Evolutionary conservation across 2,888 invertebrate genomes (phyloP), one percentile per base, ranked within the genome.

Genomic region (Rotaria magnacalcarata): DNA sequence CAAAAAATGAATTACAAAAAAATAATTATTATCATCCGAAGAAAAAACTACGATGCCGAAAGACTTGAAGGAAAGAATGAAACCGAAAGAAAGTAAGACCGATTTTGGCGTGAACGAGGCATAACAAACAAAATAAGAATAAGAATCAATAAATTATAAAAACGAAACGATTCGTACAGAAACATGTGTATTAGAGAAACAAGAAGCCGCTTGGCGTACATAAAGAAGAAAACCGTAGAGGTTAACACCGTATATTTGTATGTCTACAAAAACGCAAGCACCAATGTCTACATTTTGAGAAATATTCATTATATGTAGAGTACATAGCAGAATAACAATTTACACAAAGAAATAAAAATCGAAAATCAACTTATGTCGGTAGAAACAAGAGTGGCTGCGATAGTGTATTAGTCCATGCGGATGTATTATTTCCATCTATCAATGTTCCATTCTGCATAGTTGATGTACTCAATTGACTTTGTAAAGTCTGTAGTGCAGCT

Each of bases 131-230:
- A 34, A 67, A 67, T 67, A 67, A 16, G 27, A 67, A 67, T 67
- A 67, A 67, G 34, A 67, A 67, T 67, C 34, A 67, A 41, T 67
- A 67, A 67, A 67, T 67, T 67, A 67, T 67, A 34, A 34, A 67
- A 67, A 60, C 34, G n/a, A 67, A 67, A 67, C 34, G 34, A 34
- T 67, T 67, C 67, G 34, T 67, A 67, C 67, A 67, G 16, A 67
- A 34, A 67, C 67, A 56, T 34, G 34, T 67, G 11, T 34, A 34
- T 19, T 34, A 67, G 27, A 27, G 67, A 67, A 27, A 67, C 5
- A 19, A 34, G 34, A 34, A 27, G 34, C 27, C 67, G 67, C 34
- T 67, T 67, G 67, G 67, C 67, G 67, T 27, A 67, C 16, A 41
- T 34, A 67, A 67, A 34, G 34, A 14, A 11, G 4, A 34, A 34